phyloP scores from a whole-genome alignment of 2,888 invertebrate species.

The Drosophila helvetica region DNA sequence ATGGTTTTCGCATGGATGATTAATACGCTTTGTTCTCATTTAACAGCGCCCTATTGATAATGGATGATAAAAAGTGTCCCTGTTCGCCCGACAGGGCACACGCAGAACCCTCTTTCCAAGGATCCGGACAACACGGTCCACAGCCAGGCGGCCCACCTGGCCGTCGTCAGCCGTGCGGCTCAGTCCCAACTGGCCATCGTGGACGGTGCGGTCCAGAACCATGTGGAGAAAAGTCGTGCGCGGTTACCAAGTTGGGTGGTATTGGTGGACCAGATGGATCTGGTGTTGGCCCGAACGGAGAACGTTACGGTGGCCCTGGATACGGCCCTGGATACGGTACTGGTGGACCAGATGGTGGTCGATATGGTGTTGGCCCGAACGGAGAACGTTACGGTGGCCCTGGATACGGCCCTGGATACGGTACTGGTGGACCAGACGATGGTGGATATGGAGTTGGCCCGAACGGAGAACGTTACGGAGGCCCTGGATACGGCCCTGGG shows the following conservation, averaged over 20 bases:
- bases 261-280: background rate
- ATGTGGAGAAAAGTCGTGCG: constrained; percentile 11
- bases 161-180: constrained; percentile 9
- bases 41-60: constrained; percentile 23
- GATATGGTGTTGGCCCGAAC: background rate
- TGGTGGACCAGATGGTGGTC: background rate
- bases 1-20: constrained; percentile 8
- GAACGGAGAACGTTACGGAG: background rate
- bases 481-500: no score
- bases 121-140: background rate
- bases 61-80: constrained; percentile 38
- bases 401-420: no score
- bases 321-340: background rate
- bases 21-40: background rate
- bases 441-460: background rate
- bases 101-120: no score
- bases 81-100: no score
- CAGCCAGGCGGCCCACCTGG: background rate
- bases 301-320: no score
- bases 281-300: no score
- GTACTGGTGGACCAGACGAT: background rate
- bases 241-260: background rate
- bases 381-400: background rate
- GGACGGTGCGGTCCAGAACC: constrained; percentile 17
- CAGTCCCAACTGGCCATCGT: background rate